Conservation (phyloP, 2,797 vertebrate species). For the Philypnodon macrostomus region DNA sequence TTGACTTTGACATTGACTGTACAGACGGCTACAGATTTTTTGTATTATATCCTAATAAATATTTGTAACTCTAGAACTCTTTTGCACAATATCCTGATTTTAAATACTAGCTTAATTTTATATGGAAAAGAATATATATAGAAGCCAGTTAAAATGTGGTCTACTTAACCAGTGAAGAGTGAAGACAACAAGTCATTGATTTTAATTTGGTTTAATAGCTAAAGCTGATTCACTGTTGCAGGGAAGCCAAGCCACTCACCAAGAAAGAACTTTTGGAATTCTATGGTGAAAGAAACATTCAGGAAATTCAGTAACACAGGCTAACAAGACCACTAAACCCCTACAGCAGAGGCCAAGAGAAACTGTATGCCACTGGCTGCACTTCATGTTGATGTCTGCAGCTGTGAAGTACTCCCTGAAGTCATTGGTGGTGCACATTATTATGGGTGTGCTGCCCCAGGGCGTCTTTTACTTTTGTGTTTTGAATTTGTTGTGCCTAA, state of each 20-base stretch:
- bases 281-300: slow-evolving; percentile 34
- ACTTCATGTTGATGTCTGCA: slow-evolving; percentile 55
- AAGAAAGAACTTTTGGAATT: slow-evolving; percentile 21
- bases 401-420: slow-evolving; percentile 64
- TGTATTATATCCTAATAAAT: no score
- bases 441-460: slow-evolving; percentile 37
- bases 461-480: slow-evolving; percentile 60
- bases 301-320: slow-evolving; percentile 38
- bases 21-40: no score
- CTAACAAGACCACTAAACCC: slow-evolving; percentile 49
- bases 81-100: no score
- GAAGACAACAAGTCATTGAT: not conserved
- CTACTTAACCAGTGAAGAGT: no score
- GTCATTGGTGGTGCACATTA: slow-evolving; percentile 53
- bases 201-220: slow-evolving; percentile 6
- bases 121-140: no score
- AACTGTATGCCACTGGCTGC: slow-evolving; percentile 41
- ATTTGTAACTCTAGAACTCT: no score
- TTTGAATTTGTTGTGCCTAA: slow-evolving; percentile 66
- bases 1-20: no score
- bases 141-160: no score
- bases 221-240: slow-evolving; percentile 7
- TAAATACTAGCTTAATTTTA: no score
- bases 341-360: slow-evolving; percentile 32
- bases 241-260: slow-evolving; percentile 14